Conservation (phyloP, 2,113 vertebrate genomes). For the Orycteropus afer region DNA sequence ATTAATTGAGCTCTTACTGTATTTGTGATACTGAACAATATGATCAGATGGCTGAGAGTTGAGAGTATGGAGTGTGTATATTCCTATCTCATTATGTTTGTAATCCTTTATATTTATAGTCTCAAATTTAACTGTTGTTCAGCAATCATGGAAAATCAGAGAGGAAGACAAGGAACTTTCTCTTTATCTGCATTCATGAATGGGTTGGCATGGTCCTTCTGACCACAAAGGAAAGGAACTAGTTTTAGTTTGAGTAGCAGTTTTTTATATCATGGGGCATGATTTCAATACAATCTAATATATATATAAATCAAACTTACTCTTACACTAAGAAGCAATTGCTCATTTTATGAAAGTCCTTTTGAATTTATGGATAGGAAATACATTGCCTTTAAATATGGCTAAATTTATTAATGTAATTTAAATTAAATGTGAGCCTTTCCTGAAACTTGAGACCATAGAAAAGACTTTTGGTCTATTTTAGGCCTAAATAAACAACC, state of each 20-base stretch:
- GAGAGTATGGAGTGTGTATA: background rate
- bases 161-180: background rate
- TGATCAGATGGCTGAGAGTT: background rate
- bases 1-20: background rate
- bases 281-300: background rate
- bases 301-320: background rate
- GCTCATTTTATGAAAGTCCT: background rate
- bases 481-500: background rate
- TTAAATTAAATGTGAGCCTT: slow-evolving; percentile 20
- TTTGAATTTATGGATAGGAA: background rate
- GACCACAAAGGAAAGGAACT: background rate
- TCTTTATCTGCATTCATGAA: background rate
- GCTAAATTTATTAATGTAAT: slow-evolving; percentile 41
- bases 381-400: background rate
- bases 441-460: background rate
- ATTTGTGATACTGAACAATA: background rate
- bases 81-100: background rate
- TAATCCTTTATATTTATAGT: background rate
- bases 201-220: background rate
- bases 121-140: background rate
- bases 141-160: slow-evolving; percentile 17
- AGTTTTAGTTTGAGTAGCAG: background rate
- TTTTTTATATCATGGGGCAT: background rate
- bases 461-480: background rate
- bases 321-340: background rate